Base-by-base conservation (phyloP, 2,113 vertebrate genomes). In the Halichoeres trimaculatus region DNA sequence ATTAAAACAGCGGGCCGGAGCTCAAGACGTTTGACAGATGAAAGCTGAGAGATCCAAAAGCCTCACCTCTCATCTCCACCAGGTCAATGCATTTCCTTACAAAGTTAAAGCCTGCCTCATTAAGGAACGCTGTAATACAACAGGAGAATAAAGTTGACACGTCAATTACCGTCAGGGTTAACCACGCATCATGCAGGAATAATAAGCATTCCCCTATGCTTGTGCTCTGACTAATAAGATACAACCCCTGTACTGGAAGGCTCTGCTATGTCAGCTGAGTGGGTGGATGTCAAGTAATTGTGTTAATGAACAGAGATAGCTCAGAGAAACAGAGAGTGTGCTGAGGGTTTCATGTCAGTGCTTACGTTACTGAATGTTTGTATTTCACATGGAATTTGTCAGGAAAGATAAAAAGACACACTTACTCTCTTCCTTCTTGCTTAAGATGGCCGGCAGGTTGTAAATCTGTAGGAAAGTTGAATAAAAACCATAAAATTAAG, bases 391-490 rank as follows among this genome's bases (percentile, higher is more conserved):
- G 38, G 24, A 54, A 64, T 2, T 2, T 6, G 12, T 62, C 76
- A 23, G 4, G 56, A 58, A 74, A 62, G 2, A 72, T n/a, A 1
- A 51, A 19, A 64, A 52, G 22, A 20, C 1, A 66, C 72, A 94
- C 98, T 97, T 94, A 99, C 98, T 97, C 92, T 98, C 97, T 87
- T 99, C 98, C 72, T 97, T 99, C 91, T 98, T 99, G 94, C 95
- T 98, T 78, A 99, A 94, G 80, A 98, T 96, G 47, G 96, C 95
- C 20, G 97, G 98, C 36, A 99, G 90, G 1, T 96, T 99, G 81
- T 99, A 99, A 86, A 99, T 99, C 98, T 99, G 84, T 64, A 85
- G 85, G 85, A 83, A 78, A 61, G 61, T 70, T 3, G 30, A 19
- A 9, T 52, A 80, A 17, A 45, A 77, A 71, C 8, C 8, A 70